Percentiles rank a stretch among this genome's conserved stretches.
Evolutionary conservation across 2,113 vertebrate genomes (phyloP).

Genomic region (Phalacrocorax pelagicus): DNA sequence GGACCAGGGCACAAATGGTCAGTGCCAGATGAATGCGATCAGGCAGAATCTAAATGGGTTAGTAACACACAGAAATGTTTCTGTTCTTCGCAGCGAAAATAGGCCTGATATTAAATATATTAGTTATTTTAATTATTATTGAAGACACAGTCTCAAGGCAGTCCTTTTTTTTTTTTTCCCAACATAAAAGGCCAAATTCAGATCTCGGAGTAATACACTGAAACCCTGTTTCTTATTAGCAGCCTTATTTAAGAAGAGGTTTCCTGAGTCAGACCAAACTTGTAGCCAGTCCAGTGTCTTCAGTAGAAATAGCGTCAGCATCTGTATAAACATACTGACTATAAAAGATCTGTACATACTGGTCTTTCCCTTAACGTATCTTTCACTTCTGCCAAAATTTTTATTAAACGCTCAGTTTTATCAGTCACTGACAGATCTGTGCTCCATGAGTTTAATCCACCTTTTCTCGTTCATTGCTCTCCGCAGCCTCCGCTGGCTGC

Average conservation of each 20-base stretch:
- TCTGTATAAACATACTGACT: background rate
- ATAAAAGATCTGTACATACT: background rate
- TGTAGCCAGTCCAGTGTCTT: background rate
- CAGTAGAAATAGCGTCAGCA: background rate
- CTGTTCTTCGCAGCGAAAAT: background rate
- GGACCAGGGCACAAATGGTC: background rate
- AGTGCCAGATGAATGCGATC: background rate
- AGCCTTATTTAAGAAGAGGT: background rate
- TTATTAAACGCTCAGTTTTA: background rate
- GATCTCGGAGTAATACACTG: background rate
- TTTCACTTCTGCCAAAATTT: background rate
- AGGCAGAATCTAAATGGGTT: background rate
- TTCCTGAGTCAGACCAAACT: background rate
- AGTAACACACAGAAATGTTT: background rate
- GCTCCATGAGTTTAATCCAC: background rate
- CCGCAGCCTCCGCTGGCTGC: too few species aligned
- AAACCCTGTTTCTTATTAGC: background rate
- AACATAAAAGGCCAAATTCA: background rate
- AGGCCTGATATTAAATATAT: background rate
- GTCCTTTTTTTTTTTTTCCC: background rate
- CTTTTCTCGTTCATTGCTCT: background rate
- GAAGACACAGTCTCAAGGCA: background rate
- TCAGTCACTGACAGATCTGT: background rate
- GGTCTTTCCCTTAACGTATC: background rate
- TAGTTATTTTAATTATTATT: background rate